Base-by-base conservation (phyloP, 53 echinoderm and acorn worm species). In the Astropecten irregularis region DNA sequence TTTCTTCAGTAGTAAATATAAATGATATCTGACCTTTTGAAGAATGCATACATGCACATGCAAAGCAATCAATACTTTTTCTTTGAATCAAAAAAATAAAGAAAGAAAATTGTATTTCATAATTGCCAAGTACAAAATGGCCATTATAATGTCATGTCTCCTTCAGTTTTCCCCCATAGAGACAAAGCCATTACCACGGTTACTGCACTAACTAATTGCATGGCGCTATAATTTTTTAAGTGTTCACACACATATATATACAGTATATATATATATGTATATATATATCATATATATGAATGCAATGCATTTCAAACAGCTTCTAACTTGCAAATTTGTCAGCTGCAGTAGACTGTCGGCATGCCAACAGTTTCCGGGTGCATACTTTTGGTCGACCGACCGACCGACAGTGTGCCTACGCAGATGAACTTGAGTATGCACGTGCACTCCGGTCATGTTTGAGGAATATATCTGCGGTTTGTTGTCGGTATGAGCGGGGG, bases 201-300 rank as follows among this genome's bases (percentile, higher is more conserved):
- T 38, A 38, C 21, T 65, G 37, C 65, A 6, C 27, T 38, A 65
- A 65, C 65, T 65, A 65, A 65, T 65, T 65, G 65, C 65, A 65
- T 34, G 38, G 37, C 38, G 65, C 65, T 65, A 46, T 46, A 46
- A 65, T 65, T 18, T 38, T n/a, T 65, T 65, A 65, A 65, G 18
- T n/a, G 65, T 16, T 35, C 14, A 46, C 38, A 19, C 65, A 37
- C 37, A 16, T 65, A 19, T 20, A 46, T 20, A 38, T n/a, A n/a
- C n/a, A n/a, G n/a, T n/a, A n/a, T n/a, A n/a, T n/a, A n/a, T n/a
- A n/a, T n/a, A n/a, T n/a, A n/a, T n/a, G n/a, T n/a, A n/a, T n/a
- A n/a, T n/a, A n/a, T n/a, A n/a, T n/a, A n/a, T n/a, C n/a, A n/a
- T n/a, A n/a, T n/a, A n/a, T n/a, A n/a, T n/a, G n/a, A n/a, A n/a